phyloP scores from a whole-genome alignment of 2,113 vertebrate genomes.

The Salvelinus sp. region DNA sequence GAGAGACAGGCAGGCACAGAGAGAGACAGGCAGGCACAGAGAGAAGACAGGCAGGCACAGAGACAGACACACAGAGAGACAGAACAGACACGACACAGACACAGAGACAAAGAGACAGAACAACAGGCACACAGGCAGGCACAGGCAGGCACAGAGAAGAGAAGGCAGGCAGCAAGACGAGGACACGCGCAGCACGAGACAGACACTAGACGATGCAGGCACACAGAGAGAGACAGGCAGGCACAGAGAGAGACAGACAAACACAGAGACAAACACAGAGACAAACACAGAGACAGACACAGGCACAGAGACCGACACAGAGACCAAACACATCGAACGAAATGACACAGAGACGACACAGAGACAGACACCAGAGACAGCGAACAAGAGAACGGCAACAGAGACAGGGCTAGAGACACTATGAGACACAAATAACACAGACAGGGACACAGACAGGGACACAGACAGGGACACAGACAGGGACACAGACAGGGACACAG shows the following conservation, averaged over 20 bases:
- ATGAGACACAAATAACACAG: too few species aligned
- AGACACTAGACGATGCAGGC: too few species aligned
- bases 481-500: background rate
- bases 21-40: too few species aligned
- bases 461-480: background rate
- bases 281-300: background rate
- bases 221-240: too few species aligned
- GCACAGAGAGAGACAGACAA: constrained; percentile 4
- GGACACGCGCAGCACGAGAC: too few species aligned
- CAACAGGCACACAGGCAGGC: background rate
- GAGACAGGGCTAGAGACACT: too few species aligned
- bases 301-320: background rate
- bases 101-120: background rate
- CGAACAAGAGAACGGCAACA: too few species aligned
- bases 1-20: constrained; percentile 1
- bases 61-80: background rate
- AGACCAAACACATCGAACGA: too few species aligned
- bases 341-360: background rate
- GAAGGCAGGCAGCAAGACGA: too few species aligned
- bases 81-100: too few species aligned
- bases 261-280: too few species aligned
- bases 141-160: constrained; percentile 23
- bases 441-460: too few species aligned
- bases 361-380: background rate
- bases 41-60: background rate